Evolutionary conservation across 2,888 invertebrate genomes (phyloP).

Genomic region (Sisyra nigra): DNA sequence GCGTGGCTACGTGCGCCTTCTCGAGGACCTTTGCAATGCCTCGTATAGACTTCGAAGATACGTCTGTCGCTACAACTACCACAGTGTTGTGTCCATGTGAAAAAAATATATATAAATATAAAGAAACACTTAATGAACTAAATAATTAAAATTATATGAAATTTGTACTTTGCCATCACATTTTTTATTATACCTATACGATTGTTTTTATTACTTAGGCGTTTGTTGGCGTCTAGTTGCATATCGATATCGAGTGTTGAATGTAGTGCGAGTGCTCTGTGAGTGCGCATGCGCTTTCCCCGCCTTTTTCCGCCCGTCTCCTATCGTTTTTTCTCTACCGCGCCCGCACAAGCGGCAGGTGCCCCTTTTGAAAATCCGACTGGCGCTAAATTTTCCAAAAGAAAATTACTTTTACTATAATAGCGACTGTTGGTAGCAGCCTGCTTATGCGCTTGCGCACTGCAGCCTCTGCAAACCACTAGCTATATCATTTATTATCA

Average conservation of each 20-base stretch:
- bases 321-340: conserved; percentile 6
- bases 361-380: conserved; percentile 4
- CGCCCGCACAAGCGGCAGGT: conserved; percentile 11
- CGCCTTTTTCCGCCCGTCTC: conserved; percentile 5
- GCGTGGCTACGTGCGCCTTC: conserved; percentile 17
- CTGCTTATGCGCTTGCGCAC: too few relatives aligned
- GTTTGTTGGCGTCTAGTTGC: conserved; percentile 16
- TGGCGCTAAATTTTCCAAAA: conserved; percentile 4
- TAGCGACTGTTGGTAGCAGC: neutral
- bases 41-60: conserved; percentile 10
- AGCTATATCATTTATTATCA: too few relatives aligned
- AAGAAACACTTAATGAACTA: conserved; percentile 8
- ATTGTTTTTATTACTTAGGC: conserved; percentile 15
- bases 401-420: neutral
- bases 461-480: too few relatives aligned
- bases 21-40: conserved; percentile 11
- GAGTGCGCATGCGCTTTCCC: conserved; percentile 11
- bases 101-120: conserved; percentile 10
- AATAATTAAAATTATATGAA: conserved; percentile 12
- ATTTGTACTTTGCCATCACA: conserved; percentile 16
- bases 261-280: conserved; percentile 8
- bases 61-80: conserved; percentile 12
- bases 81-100: conserved; percentile 14
- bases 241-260: conserved; percentile 13
- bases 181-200: conserved; percentile 14